Evolutionary conservation across 2,797 vertebrate genomes (phyloP).

Genomic region (Microtus californicus): DNA sequence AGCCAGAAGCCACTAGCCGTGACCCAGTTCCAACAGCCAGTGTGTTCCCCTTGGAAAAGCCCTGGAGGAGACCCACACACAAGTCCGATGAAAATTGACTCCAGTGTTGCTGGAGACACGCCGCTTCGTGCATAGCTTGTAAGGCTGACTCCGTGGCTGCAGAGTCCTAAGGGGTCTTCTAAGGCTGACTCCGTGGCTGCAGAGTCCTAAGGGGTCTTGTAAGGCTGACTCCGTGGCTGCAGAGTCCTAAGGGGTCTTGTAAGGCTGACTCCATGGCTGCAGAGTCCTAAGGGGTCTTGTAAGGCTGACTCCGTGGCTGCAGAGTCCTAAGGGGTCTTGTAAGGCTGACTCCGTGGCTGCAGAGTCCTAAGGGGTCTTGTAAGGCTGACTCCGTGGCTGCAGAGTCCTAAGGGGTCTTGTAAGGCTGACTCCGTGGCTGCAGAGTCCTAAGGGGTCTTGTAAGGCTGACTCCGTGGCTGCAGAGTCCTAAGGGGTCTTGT

Average conservation of each 20-base stretch:
- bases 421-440: background rate
- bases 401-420: too few relatives aligned
- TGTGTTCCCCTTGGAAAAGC: background rate
- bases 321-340: too few relatives aligned
- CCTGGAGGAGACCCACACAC: background rate
- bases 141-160: background rate
- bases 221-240: background rate
- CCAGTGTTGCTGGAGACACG: background rate
- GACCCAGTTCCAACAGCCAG: background rate
- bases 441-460: too few relatives aligned
- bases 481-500: too few relatives aligned
- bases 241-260: too few relatives aligned
- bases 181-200: background rate
- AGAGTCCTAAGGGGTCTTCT: too few relatives aligned
- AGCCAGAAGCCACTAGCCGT: background rate
- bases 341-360: background rate
- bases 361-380: too few relatives aligned
- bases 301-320: background rate
- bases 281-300: too few relatives aligned
- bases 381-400: background rate
- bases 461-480: background rate
- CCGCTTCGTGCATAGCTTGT: background rate
- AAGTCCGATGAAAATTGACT: background rate
- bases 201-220: too few relatives aligned
- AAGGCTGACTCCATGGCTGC: background rate